A percentile compares a stretch with the other conserved stretches of the same genome.
These are phyloP conservation scores for Gnathonemus longibarbis DNA, from an alignment of 2,113 vertebrate species.

Conservation along the genomic window DNA sequence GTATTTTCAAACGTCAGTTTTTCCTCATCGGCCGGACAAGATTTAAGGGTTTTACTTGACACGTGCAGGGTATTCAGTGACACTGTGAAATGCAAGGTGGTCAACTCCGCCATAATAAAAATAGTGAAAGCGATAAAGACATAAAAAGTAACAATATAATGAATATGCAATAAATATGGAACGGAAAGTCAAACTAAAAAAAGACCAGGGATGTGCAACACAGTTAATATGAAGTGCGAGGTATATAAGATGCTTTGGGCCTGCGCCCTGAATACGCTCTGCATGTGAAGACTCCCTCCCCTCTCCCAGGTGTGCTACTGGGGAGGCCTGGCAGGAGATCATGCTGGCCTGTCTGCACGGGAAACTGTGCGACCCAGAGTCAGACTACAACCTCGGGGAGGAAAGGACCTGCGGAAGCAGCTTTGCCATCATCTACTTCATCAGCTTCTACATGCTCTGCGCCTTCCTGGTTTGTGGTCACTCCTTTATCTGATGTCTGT, in stretches of 20 bases:
- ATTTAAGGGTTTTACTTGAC: background rate
- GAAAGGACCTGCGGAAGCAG: slow-evolving; percentile 90
- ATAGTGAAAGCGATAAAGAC: background rate
- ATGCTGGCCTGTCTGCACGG: slow-evolving; percentile 93
- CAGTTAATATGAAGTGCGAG: background rate
- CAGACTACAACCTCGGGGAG: slow-evolving; percentile 81
- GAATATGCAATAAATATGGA: background rate
- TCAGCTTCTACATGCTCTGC: slow-evolving; percentile 98
- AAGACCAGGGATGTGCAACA: background rate
- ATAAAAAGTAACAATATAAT: background rate
- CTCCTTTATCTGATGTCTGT: background rate
- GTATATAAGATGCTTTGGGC: background rate
- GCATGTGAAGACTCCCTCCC: background rate
- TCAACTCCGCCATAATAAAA: background rate
- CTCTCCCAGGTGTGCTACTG: slow-evolving; percentile 83
- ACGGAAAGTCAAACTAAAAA: background rate
- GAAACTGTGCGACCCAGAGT: slow-evolving; percentile 90
- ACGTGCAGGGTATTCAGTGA: background rate
- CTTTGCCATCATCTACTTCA: slow-evolving; percentile 96
- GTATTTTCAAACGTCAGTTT: slow-evolving; percentile 10
- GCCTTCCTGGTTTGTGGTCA: slow-evolving; percentile 82
- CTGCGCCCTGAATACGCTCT: background rate
- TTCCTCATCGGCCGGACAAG: background rate
- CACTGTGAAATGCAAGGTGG: background rate
- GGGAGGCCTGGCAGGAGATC: slow-evolving; percentile 97